Evolutionary conservation across 2,797 vertebrate species (phyloP).

Genomic region (Molossus alvarezi): DNA sequence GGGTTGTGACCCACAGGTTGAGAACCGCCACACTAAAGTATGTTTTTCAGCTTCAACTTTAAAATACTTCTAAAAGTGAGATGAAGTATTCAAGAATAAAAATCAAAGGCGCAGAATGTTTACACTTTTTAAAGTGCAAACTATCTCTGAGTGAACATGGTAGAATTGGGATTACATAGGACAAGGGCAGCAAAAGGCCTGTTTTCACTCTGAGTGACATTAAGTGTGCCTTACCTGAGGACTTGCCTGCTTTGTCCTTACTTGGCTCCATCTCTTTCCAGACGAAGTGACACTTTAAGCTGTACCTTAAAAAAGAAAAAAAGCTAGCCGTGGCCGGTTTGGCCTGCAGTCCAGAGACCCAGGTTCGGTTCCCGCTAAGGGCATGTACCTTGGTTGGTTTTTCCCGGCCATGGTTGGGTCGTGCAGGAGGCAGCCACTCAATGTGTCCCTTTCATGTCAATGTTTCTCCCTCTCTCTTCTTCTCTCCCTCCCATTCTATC

Average conservation of each 20-base stretch:
- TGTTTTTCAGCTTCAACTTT: background rate
- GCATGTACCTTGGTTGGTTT: too few relatives aligned
- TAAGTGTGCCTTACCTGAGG: background rate
- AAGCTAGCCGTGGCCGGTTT: background rate
- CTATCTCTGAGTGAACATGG: background rate
- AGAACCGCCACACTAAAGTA: too few relatives aligned
- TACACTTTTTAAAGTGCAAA: background rate
- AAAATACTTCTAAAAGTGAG: background rate
- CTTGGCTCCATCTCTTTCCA: background rate
- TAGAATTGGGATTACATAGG: background rate
- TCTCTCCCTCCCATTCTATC: too few relatives aligned
- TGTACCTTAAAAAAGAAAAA: background rate
- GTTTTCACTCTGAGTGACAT: background rate
- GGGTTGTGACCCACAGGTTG: too few relatives aligned
- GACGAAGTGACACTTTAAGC: background rate
- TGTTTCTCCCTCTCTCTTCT: too few relatives aligned
- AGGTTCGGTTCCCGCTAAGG: too few relatives aligned
- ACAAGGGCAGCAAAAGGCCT: background rate
- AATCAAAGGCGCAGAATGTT: background rate
- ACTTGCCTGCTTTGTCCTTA: background rate
- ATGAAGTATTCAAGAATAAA: slow-evolving; percentile 1
- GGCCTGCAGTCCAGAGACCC: too few relatives aligned
- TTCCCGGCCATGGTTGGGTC: too few relatives aligned
- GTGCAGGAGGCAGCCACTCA: too few relatives aligned
- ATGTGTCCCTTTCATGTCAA: too few relatives aligned